Evolutionary conservation across 2,113 vertebrate species (phyloP), one percentile per base, ranked within the genome.

Genomic region (Austrofundulus limnaeus): DNA sequence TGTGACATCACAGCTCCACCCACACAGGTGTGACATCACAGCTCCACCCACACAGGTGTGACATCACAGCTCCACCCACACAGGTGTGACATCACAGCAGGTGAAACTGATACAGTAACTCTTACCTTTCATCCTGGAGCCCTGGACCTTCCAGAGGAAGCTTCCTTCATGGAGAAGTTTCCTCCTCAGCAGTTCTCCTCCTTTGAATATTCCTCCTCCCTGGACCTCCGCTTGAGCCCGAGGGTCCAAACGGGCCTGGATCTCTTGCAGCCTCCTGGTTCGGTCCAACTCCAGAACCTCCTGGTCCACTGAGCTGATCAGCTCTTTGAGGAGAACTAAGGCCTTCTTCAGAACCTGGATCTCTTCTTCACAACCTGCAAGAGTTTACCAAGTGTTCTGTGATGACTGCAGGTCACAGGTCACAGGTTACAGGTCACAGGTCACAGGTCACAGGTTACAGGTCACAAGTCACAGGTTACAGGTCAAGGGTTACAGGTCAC

Each of bases 271-370:
- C 57, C 94, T 89, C 19, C 94, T 85, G 0, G 89, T 93, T 3
- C 94, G 90, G 85, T 95, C 95, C 11, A 94, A 82, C 2, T 95
- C 91, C 9, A 95, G 93, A 11, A 98, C 95, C 43, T 97, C 94
- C 75, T 93, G 91, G 42, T 97, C 94, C 65, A 98, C 91, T 0
- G 92, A 85, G 28, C 92, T 92, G 12, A 98, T 89, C 46, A 98
- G 75, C 43, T 95, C 93, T 80, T 95, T 95, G 78, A 98, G 90
- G 59, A 94, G 78, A 0, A 59, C 28, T 78, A 98, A 81, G 0
- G 94, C 92, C 0, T 57, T 48, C 0, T 81, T 80, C 70, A 98
- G 43, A 4, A 93, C 89, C 9, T 83, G 82, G 0, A 66, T 89
- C 51, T 98, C 96, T 3, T 92, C 92, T 23, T 95, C 94, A 0